Conservation (phyloP, 1,140 invertebrate species). For the Pectinophora gossypiella region DNA sequence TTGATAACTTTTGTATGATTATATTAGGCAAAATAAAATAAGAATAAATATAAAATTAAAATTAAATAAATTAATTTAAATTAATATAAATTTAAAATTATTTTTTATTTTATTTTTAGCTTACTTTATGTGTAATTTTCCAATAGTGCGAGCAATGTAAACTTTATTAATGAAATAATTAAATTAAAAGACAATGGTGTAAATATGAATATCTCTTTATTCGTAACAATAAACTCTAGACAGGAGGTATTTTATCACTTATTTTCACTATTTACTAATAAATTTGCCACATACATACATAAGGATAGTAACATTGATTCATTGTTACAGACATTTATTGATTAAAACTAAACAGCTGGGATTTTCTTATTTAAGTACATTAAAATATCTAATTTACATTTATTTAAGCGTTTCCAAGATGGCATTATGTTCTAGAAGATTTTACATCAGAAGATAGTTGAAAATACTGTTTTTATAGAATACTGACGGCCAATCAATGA, state of each 20-base stretch:
- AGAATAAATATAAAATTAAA: no score
- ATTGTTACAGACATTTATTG: constrained; percentile 16
- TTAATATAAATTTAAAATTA: no score
- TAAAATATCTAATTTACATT: constrained; percentile 4
- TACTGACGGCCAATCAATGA: no score
- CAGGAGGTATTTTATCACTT: constrained; percentile 58
- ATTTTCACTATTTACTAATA: constrained; percentile 25
- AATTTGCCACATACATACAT: constrained; percentile 39
- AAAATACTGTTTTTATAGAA: no score
- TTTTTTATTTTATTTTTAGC: no score
- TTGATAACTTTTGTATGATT: no score
- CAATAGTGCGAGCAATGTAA: no score
- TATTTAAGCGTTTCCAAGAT: constrained; percentile 1
- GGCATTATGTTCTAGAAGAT: neutral
- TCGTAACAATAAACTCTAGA: constrained; percentile 64
- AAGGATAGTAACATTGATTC: constrained; percentile 27
- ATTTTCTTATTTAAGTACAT: constrained; percentile 7
- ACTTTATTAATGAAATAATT: no score
- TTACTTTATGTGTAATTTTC: no score
- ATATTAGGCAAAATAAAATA: no score
- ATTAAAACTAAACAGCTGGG: constrained; percentile 9
- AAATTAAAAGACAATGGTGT: constrained; percentile 18
- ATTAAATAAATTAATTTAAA: no score
- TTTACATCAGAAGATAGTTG: neutral
- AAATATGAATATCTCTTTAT: constrained; percentile 70